phyloP scores from a whole-genome alignment of 1,140 invertebrate genomes.

The Akabosia matsudoensis region DNA sequence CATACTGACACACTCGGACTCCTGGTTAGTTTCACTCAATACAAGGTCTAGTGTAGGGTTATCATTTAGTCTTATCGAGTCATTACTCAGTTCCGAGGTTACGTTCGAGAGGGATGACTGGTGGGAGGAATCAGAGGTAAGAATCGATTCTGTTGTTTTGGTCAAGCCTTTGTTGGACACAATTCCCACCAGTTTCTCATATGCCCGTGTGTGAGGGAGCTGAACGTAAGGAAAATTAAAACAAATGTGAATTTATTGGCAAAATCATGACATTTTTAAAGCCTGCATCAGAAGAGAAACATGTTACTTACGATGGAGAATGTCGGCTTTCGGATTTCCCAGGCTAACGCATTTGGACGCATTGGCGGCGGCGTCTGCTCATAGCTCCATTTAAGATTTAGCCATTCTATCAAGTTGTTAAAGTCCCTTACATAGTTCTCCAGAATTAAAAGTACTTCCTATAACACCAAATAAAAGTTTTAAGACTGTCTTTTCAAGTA shows the following conservation, averaged over 20 bases:
- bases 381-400: constrained; percentile 87
- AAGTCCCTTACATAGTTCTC: constrained; percentile 93
- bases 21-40: constrained; percentile 41
- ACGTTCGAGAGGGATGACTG: too few species aligned
- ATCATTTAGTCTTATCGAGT: too few species aligned
- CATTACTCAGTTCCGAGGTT: too few species aligned
- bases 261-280: constrained; percentile 32
- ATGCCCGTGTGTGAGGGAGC: constrained; percentile 10
- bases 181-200: constrained; percentile 19
- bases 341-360: constrained; percentile 80
- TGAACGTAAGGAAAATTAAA: too few species aligned
- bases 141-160: too few species aligned
- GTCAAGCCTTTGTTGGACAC: too few species aligned
- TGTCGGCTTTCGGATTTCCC: constrained; percentile 91
- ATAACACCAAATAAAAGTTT: constrained; percentile 54
- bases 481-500: too few species aligned
- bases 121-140: too few species aligned
- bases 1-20: constrained; percentile 59
- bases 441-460: constrained; percentile 89
- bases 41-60: neutral
- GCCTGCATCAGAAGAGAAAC: neutral
- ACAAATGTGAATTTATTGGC: constrained; percentile 25
- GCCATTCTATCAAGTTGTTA: constrained; percentile 85
- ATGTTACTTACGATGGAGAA: constrained; percentile 58
- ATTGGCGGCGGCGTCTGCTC: constrained; percentile 81